phyloP scores from a whole-genome alignment of 2,888 invertebrate species.

The Sminthurides aquaticus region DNA sequence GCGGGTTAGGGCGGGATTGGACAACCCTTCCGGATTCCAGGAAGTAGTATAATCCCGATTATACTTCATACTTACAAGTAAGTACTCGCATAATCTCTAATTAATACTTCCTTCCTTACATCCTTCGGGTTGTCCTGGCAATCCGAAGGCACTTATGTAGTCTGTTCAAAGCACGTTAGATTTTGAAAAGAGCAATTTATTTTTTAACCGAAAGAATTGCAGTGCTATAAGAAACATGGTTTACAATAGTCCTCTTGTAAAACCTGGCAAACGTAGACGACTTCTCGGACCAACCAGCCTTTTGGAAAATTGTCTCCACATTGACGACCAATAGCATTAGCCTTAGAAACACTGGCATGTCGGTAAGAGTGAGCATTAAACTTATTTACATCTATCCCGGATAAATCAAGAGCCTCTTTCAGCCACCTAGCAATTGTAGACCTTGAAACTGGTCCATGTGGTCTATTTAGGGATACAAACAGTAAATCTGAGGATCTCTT shows the following conservation, averaged over 20 bases:
- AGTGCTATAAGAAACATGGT: neutral
- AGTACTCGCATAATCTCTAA: neutral
- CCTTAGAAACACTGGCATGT: constrained; percentile 17
- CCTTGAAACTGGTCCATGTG: neutral
- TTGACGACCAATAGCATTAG: neutral
- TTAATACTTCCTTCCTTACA: neutral
- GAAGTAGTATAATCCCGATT: neutral
- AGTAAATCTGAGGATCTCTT: neutral
- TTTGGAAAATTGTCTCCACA: constrained; percentile 8
- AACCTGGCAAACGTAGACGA: constrained; percentile 11
- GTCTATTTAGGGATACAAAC: constrained; percentile 2
- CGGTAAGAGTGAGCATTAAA: constrained; percentile 20
- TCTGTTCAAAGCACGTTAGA: neutral
- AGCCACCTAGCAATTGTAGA: constrained; percentile 19
- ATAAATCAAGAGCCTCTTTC: neutral
- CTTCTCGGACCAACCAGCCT: constrained; percentile 15
- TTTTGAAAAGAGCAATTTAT: neutral
- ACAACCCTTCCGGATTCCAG: neutral
- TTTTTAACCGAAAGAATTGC: neutral
- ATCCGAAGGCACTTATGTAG: neutral
- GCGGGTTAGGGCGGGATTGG: neutral
- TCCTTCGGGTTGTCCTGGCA: neutral
- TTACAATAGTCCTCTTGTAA: constrained; percentile 3
- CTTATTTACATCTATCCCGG: constrained; percentile 8
- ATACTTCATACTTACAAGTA: neutral